Percentiles rank a stretch among this genome's conserved stretches.
These are phyloP conservation scores for Xestia xanthographa DNA, from an alignment of 2,888 invertebrate genomes.

Conservation along the genomic window DNA sequence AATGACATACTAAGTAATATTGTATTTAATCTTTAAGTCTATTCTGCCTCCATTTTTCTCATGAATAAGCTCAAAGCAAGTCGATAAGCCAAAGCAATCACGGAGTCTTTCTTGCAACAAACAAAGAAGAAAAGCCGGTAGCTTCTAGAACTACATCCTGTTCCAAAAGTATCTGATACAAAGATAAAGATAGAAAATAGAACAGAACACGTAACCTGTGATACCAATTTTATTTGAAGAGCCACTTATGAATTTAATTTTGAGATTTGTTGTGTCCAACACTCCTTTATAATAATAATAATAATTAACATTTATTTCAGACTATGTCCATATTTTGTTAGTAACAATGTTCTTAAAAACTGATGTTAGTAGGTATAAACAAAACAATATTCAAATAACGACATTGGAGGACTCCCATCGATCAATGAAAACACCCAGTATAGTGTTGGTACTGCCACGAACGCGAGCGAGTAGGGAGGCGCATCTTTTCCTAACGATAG, in stretches of 20 bases:
- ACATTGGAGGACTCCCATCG: too few relatives aligned
- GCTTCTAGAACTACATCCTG: not conserved
- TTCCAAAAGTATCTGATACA: not conserved
- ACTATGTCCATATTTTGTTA: too few relatives aligned
- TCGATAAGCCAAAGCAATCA: slow-evolving; percentile 12
- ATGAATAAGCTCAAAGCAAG: slow-evolving; percentile 14
- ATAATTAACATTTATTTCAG: too few relatives aligned
- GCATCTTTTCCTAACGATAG: too few relatives aligned
- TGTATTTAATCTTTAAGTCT: not conserved
- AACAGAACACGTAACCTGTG: not conserved
- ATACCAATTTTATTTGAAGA: not conserved
- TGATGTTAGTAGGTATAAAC: too few relatives aligned
- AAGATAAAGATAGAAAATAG: not conserved
- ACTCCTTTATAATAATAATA: too few relatives aligned
- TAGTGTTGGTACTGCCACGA: too few relatives aligned
- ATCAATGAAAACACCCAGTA: too few relatives aligned
- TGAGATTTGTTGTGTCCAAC: not conserved
- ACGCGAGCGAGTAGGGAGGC: too few relatives aligned
- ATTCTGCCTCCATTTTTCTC: not conserved
- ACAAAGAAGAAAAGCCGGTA: slow-evolving; percentile 7
- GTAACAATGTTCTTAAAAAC: too few relatives aligned
- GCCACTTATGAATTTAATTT: not conserved
- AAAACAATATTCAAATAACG: too few relatives aligned
- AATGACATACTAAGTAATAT: too few relatives aligned
- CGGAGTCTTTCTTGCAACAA: not conserved